Evolutionary conservation across 2,113 vertebrate species (phyloP), one percentile per base, ranked within the genome.

Genomic region (Orycteropus afer): DNA sequence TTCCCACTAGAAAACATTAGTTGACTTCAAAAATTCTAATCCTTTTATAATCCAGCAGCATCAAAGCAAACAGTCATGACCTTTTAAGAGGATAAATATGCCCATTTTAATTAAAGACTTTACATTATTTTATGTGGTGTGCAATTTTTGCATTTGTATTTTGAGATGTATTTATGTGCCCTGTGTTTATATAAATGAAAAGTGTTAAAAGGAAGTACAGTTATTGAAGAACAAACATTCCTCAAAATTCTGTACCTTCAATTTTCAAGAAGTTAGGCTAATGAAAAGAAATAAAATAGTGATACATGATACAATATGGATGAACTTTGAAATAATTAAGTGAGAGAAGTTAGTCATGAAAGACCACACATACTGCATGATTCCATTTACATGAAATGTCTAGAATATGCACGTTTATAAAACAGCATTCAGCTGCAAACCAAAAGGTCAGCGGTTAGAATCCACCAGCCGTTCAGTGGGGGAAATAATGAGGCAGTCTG

Each of bases 81-180:
- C 86, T 32, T 29, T 87, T 96, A 95, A 96, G 94, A 96, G 94
- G 96, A 95, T 97, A 97, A 96, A 94, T 85, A 95, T 49, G 34
- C 17, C 67, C 65, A 67, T 84, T 97, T 97, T 96, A 97, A 96
- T 94, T 95, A 97, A 97, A 95, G 37, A 94, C 29, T 51, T 85
- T 65, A 90, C 88, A 95, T 93, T 93, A 94, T 82, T 61, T 94
- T 73, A 95, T 20, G 77, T 83, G 27, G 55, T 95, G 23, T 94
- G 63, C 71, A 97, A 79, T 78, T 91, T 96, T 95, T 91, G 10
- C 67, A 67, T 94, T 51, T 73, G 67, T 93, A 92, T 76, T 93
- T 87, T 85, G 85, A 97, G 7, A 91, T 78, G 3, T 93, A 95
- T 67, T 96, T 90, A 86, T 1, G 69, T 84, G 42, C 78, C 23